These are phyloP conservation scores for Rynchops niger DNA, from an alignment of 2,113 vertebrate species.

Conservation along the genomic window DNA sequence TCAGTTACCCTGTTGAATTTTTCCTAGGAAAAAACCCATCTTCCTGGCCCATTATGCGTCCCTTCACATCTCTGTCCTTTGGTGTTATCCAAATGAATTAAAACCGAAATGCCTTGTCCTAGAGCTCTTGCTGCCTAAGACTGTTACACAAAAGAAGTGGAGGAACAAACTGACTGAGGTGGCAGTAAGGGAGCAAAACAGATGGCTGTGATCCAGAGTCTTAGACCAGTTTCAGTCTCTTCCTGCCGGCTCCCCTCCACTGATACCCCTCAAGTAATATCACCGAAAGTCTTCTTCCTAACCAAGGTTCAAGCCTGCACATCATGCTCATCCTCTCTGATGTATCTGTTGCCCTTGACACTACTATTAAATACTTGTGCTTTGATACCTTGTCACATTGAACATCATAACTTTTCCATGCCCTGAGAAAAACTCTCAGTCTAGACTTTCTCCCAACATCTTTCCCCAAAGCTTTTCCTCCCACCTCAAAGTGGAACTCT, in stretches of 20 bases:
- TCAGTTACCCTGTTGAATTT: neutral
- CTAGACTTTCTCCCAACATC: neutral
- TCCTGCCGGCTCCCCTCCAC: accelerated
- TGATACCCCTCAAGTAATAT: neutral
- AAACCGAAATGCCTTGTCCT: neutral
- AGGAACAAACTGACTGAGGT: neutral
- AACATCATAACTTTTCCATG: neutral
- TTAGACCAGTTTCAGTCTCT: neutral
- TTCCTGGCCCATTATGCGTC: neutral
- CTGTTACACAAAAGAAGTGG: neutral
- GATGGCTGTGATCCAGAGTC: neutral
- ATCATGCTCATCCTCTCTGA: neutral
- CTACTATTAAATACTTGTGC: neutral
- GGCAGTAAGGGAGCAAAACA: neutral
- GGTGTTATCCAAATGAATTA: neutral
- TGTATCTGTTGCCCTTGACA: neutral
- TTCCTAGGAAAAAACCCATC: neutral
- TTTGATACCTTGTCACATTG: neutral
- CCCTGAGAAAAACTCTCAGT: neutral
- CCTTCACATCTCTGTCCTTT: neutral
- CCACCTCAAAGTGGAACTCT: neutral
- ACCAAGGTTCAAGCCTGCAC: neutral
- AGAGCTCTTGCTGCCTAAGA: neutral
- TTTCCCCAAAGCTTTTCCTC: neutral
- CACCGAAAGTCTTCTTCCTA: neutral